phyloP scores from a whole-genome alignment of 2,797 vertebrate genomes.

The Amphiprion clarkii region DNA sequence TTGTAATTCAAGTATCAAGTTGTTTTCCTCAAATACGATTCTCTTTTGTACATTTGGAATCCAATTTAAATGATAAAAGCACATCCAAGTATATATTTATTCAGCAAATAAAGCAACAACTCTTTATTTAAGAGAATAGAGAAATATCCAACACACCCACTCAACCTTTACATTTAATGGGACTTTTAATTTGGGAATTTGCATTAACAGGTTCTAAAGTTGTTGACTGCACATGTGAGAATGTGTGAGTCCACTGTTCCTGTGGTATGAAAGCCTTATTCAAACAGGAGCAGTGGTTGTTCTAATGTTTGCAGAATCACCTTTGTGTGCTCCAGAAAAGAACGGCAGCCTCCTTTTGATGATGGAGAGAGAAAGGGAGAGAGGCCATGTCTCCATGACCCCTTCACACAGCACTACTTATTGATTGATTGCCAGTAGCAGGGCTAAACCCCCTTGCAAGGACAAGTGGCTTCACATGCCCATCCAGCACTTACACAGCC shows the following conservation, averaged over 20 bases:
- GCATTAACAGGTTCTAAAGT: background rate
- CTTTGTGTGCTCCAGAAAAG: constrained; percentile 49
- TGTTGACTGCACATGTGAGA: background rate
- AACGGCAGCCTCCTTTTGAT: constrained; percentile 52
- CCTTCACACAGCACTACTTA: constrained; percentile 65
- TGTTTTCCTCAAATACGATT: background rate
- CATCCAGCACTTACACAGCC: constrained; percentile 26
- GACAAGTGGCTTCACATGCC: constrained; percentile 69
- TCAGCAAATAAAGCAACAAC: background rate
- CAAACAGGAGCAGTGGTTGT: background rate
- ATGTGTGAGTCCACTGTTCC: background rate
- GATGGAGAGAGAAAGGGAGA: constrained; percentile 39
- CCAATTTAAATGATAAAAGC: no score
- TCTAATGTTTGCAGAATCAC: constrained; percentile 31
- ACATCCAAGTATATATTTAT: background rate
- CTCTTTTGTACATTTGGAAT: background rate
- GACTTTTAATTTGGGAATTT: background rate
- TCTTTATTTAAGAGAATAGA: constrained; percentile 7
- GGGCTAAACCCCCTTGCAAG: constrained; percentile 76
- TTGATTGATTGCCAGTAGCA: constrained; percentile 81
- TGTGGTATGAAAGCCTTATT: background rate
- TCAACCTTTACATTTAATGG: background rate
- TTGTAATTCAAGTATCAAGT: background rate
- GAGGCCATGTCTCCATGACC: constrained; percentile 61
- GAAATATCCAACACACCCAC: background rate